A percentile compares a stretch with the other conserved stretches of the same genome.
phyloP scores from a whole-genome alignment of 2,113 vertebrate genomes.

The Ochotona princeps region DNA sequence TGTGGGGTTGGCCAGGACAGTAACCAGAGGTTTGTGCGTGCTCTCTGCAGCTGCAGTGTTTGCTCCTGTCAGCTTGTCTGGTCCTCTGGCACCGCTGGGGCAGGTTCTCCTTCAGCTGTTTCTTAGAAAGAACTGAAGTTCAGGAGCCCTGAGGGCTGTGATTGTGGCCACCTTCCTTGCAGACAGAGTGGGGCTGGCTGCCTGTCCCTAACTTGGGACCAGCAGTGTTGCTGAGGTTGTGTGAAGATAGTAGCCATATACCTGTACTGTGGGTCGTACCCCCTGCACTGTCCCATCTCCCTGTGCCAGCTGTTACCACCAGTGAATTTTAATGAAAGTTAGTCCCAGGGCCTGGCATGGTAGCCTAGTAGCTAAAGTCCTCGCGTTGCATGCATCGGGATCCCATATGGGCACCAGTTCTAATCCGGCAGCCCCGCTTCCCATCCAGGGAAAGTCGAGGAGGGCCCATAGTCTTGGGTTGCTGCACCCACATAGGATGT shows the following conservation, averaged over 20 bases:
- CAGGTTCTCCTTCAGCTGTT: not conserved
- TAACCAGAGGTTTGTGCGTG: fast-evolving
- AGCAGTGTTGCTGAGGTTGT: too few species aligned
- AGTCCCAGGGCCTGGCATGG: too few species aligned
- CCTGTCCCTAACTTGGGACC: not conserved
- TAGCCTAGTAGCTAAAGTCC: too few species aligned
- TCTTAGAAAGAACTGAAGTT: not conserved
- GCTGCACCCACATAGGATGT: too few species aligned
- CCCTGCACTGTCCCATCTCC: not conserved
- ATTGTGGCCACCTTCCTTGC: not conserved
- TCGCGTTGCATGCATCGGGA: too few species aligned
- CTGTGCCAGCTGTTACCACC: not conserved
- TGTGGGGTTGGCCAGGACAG: not conserved
- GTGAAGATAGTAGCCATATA: not conserved
- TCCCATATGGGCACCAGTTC: too few species aligned
- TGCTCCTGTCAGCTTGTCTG: fast-evolving
- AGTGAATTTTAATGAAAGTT: not conserved
- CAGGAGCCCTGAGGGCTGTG: not conserved
- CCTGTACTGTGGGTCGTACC: not conserved
- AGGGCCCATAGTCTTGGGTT: too few species aligned
- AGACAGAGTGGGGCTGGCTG: not conserved
- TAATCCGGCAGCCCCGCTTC: too few species aligned
- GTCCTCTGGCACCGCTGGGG: not conserved
- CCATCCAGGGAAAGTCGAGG: too few species aligned
- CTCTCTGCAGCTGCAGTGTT: not conserved